Conservation (phyloP, 2,888 invertebrate species). For the Hymenopus coronatus region DNA sequence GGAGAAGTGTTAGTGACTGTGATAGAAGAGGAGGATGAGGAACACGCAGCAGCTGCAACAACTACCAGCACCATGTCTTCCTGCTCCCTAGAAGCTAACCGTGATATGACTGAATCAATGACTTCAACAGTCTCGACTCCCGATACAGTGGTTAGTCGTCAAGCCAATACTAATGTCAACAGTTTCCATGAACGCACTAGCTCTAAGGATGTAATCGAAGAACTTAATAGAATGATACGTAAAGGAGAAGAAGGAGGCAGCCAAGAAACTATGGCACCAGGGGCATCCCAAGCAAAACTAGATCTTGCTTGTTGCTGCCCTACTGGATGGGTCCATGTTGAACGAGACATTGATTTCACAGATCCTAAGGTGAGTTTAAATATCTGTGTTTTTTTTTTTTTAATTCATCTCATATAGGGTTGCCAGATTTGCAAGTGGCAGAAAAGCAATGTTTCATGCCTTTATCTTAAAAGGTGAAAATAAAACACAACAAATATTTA, state of each 20-base stretch:
- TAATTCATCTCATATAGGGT: neutral
- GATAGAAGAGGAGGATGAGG: constrained; percentile 61
- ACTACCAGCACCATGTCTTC: neutral
- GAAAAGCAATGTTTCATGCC: no score
- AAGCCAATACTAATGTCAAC: constrained; percentile 49
- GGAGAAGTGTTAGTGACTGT: constrained; percentile 47
- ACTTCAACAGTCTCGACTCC: constrained; percentile 68
- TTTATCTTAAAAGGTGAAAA: no score
- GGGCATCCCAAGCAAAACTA: constrained; percentile 46
- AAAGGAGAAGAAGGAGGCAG: constrained; percentile 49
- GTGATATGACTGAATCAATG: constrained; percentile 60
- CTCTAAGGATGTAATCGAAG: constrained; percentile 73
- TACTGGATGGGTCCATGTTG: constrained; percentile 78
- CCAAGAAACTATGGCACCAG: constrained; percentile 32
- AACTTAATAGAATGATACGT: constrained; percentile 63
- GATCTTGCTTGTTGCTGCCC: constrained; percentile 67
- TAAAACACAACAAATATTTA: no score
- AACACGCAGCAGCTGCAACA: constrained; percentile 39
- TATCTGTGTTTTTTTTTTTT: neutral
- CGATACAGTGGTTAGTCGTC: constrained; percentile 62
- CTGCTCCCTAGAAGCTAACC: neutral
- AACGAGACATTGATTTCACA: constrained; percentile 71
- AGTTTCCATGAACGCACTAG: constrained; percentile 73
- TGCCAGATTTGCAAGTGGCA: no score
- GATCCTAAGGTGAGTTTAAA: constrained; percentile 66